Conservation (phyloP, 2,113 vertebrate species). For the Hippocampus barbouri region DNA sequence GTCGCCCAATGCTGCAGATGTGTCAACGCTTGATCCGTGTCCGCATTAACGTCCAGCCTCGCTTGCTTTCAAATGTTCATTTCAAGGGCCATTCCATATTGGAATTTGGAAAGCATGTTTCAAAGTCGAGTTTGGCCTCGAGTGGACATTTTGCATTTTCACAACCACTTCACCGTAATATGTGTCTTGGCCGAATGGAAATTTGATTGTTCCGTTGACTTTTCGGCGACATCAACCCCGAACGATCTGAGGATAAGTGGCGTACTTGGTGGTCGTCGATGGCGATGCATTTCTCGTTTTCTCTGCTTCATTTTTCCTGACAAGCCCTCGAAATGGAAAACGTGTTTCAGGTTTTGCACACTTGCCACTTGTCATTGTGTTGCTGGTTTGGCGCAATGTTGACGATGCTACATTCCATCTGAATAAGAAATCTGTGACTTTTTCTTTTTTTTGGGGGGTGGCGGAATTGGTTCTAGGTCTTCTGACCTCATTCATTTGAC, state of each 20-base stretch:
- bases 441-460: not conserved
- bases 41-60: slow-evolving; percentile 20
- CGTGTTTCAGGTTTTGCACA: not conserved
- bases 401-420: not conserved
- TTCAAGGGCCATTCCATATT: not conserved
- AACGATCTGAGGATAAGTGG: not conserved
- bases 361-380: no score
- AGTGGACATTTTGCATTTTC: not conserved
- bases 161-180: not conserved
- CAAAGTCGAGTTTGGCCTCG: not conserved
- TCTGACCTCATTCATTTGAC: slow-evolving; percentile 8
- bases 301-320: not conserved
- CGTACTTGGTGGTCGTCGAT: not conserved
- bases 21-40: slow-evolving; percentile 43
- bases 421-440: not conserved
- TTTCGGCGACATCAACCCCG: no score
- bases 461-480: slow-evolving; percentile 12
- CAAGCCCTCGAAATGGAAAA: not conserved
- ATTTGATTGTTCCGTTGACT: not conserved
- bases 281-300: not conserved
- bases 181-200: not conserved
- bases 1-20: slow-evolving; percentile 23
- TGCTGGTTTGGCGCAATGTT: not conserved
- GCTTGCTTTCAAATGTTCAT: slow-evolving; percentile 5
- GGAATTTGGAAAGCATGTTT: not conserved